Conservation (phyloP, 2,797 vertebrate species). For the Phoeniculus purpureus region DNA sequence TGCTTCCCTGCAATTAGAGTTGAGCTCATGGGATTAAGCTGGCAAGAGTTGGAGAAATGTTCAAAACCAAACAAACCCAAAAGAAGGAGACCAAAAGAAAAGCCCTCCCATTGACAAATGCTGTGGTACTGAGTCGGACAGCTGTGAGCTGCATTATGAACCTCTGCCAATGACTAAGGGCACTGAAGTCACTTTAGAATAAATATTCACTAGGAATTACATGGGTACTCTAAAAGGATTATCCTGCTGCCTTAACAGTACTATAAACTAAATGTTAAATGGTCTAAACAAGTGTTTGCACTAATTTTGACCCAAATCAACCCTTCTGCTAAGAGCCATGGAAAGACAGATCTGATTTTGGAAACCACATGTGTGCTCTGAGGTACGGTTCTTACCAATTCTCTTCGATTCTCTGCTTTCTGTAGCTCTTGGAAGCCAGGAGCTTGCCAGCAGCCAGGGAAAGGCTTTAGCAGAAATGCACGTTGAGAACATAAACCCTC, state of each 20-base stretch:
- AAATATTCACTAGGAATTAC: constrained; percentile 70
- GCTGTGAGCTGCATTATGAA: constrained; percentile 57
- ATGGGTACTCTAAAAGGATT: constrained; percentile 61
- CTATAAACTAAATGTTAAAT: constrained; percentile 57
- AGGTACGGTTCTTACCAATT: neutral
- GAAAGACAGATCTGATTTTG: constrained; percentile 4
- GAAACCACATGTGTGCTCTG: neutral
- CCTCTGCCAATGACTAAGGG: constrained; percentile 48
- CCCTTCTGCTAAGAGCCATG: neutral
- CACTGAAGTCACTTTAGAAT: constrained; percentile 66
- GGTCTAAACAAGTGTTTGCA: constrained; percentile 36
- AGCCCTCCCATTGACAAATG: constrained; percentile 21
- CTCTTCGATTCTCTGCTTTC: neutral
- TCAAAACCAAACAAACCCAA: constrained; percentile 52
- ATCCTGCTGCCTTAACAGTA: constrained; percentile 60
- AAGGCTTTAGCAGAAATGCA: neutral
- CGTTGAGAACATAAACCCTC: neutral
- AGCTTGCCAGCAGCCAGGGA: neutral
- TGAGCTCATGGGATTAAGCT: constrained; percentile 67
- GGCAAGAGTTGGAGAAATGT: constrained; percentile 57
- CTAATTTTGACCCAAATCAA: constrained; percentile 65
- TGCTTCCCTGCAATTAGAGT: constrained; percentile 60
- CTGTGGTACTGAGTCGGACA: constrained; percentile 6
- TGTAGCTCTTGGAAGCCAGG: neutral
- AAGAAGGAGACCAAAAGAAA: neutral